phyloP scores from a whole-genome alignment of 2,888 invertebrate species.

The Pollenia labialis region DNA sequence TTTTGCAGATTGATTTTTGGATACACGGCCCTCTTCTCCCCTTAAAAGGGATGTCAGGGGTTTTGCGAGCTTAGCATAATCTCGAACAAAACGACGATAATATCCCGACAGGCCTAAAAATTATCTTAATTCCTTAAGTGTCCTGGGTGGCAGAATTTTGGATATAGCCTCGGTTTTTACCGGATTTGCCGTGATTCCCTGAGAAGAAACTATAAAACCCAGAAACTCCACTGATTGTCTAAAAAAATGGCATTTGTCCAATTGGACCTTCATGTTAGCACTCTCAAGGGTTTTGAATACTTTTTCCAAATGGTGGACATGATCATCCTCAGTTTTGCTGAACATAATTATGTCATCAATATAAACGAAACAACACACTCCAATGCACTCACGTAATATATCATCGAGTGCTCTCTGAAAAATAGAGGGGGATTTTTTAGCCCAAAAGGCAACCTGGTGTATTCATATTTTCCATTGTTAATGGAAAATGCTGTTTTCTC shows the following conservation, averaged over 20 bases:
- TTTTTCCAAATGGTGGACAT: neutral
- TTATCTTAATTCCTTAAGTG: neutral
- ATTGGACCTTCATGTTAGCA: neutral
- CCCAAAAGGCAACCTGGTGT: no score
- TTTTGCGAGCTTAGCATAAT: neutral
- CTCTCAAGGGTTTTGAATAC: neutral
- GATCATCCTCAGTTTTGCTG: neutral
- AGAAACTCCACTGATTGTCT: constrained; percentile 23
- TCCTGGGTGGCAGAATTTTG: neutral
- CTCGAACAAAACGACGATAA: constrained; percentile 7
- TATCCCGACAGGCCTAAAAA: constrained; percentile 30
- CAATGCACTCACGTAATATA: neutral
- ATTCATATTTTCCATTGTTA: constrained; percentile 12
- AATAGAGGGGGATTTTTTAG: neutral
- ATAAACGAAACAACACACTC: constrained; percentile 13
- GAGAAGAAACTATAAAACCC: neutral
- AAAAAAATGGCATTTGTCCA: constrained; percentile 28
- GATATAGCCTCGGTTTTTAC: neutral
- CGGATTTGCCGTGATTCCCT: neutral
- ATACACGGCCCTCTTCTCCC: neutral
- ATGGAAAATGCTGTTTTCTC: constrained; percentile 18
- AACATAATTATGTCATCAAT: neutral
- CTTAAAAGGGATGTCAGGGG: no score
- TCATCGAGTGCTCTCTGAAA: neutral
- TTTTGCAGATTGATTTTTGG: constrained; percentile 2